Evolutionary conservation across 2,888 invertebrate species (phyloP).

Genomic region (Slavum lentiscoides): DNA sequence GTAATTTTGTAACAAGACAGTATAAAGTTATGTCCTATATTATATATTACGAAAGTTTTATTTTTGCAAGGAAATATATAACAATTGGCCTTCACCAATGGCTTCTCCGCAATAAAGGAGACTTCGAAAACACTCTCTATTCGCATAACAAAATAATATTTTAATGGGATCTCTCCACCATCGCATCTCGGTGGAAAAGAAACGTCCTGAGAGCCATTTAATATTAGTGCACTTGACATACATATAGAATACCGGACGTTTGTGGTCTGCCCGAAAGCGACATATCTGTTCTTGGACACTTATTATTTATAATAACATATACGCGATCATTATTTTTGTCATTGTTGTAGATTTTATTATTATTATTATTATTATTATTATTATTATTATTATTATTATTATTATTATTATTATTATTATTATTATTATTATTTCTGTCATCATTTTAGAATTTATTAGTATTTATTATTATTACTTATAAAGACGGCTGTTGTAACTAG

Average conservation of each 20-base stretch:
- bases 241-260: slow-evolving; percentile 4
- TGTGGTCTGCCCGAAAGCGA: neutral
- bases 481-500: neutral
- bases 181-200: neutral
- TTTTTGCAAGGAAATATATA: neutral
- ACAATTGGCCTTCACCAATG: neutral
- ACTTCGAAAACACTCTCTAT: slow-evolving; percentile 15
- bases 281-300: neutral
- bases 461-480: neutral
- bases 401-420: neutral
- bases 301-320: neutral
- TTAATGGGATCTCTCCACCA: neutral
- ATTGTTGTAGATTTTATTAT: no score
- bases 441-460: no score
- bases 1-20: neutral
- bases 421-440: no score
- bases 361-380: neutral
- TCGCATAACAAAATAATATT: slow-evolving; percentile 9
- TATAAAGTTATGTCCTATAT: neutral
- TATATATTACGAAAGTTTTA: neutral
- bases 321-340: no score
- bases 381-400: neutral
- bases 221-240: slow-evolving; percentile 23
- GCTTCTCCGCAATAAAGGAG: neutral
- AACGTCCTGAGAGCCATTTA: slow-evolving; percentile 16